Evolutionary conservation across 2,888 invertebrate genomes (phyloP).

Genomic region (Magallana nippona): DNA sequence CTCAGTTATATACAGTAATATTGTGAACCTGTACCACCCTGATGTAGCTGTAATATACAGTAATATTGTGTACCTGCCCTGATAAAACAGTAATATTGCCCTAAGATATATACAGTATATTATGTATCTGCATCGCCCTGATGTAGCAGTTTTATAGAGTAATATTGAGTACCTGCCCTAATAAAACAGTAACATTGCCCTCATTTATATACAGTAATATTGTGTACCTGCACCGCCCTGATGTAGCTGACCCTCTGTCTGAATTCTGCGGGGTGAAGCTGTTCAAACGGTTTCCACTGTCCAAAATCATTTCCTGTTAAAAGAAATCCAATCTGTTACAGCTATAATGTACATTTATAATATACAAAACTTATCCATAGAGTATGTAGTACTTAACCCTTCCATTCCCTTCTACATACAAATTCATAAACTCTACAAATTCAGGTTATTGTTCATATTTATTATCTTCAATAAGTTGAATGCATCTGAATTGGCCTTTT

Average conservation of each 20-base stretch:
- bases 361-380: too few relatives aligned
- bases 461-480: too few relatives aligned
- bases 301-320: conserved; percentile 70
- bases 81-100: too few relatives aligned
- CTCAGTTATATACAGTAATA: background rate
- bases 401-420: too few relatives aligned
- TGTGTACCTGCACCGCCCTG: conserved; percentile 68
- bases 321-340: background rate
- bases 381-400: too few relatives aligned
- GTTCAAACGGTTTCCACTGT: conserved; percentile 76
- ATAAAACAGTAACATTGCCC: too few relatives aligned
- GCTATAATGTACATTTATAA: too few relatives aligned
- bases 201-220: background rate
- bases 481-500: too few relatives aligned
- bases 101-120: background rate
- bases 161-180: background rate
- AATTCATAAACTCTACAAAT: too few relatives aligned
- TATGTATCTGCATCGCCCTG: conserved; percentile 68
- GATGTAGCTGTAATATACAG: conserved; percentile 55
- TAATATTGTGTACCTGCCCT: background rate
- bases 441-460: too few relatives aligned
- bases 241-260: conserved; percentile 71
- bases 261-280: conserved; percentile 76
- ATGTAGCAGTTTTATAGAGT: conserved; percentile 55
- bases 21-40: conserved; percentile 68